Percentiles rank a stretch among this genome's conserved stretches.
Conservation (phyloP, 2,113 vertebrate species). For the Phyllopteryx taeniolatus region DNA sequence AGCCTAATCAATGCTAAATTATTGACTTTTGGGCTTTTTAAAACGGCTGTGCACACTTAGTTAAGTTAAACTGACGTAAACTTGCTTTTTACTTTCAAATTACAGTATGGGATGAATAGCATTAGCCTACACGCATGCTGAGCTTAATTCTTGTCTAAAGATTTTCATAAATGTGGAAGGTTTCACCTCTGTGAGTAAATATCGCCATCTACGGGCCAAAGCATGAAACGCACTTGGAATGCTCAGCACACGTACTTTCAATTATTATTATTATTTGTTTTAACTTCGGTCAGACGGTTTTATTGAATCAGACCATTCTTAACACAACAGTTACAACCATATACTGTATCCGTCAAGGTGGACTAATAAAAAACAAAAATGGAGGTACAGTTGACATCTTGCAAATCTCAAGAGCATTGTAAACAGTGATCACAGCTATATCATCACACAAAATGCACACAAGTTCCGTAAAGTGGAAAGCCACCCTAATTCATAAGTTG, state of each 20-base stretch:
- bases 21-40: background rate
- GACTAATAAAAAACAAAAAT: slow-evolving; percentile 23
- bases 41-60: background rate
- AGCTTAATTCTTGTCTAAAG: background rate
- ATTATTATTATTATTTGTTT: background rate
- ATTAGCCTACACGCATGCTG: background rate
- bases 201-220: slow-evolving; percentile 55
- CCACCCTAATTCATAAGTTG: slow-evolving; percentile 7
- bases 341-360: slow-evolving; percentile 36
- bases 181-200: slow-evolving; percentile 12
- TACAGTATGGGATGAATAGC: background rate
- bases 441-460: slow-evolving; percentile 31
- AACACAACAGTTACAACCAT: slow-evolving; percentile 60
- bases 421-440: slow-evolving; percentile 62
- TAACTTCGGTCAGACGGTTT: slow-evolving; percentile 29
- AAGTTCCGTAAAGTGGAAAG: slow-evolving; percentile 38
- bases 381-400: slow-evolving; percentile 59
- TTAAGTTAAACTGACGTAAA: no score
- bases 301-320: slow-evolving; percentile 72
- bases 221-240: background rate
- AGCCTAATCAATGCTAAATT: background rate
- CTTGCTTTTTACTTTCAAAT: background rate
- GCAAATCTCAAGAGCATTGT: slow-evolving; percentile 51
- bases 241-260: background rate
- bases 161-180: background rate